Base-by-base conservation (phyloP, 1,140 invertebrate species). In the Lordiphosa stackelbergi region DNA sequence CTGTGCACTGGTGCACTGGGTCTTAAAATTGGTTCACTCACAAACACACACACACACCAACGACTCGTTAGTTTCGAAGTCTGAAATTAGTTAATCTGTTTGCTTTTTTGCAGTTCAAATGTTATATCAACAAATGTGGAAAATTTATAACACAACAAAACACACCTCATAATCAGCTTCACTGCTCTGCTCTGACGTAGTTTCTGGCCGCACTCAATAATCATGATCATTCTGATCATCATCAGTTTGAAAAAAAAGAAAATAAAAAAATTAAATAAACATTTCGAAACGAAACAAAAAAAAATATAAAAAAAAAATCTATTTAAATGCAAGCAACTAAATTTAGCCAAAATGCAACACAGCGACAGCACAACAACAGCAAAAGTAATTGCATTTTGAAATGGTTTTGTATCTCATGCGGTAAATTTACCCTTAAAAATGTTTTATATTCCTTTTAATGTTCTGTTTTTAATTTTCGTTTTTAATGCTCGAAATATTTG, bases 371-470 rank as follows among this genome's bases (percentile, higher is more conserved):
- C 19, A 19, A 19, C 19, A 19, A 69, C 69, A 57, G 52, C 64
- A 59, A 45, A 73, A 69, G 69, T 62, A 69, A 77, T 70, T 81
- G 71, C 71, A 79, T 73, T 73, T 73, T 73, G 60, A 65, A 78
- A 64, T 69, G 47, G 45, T 53, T 49, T 58, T 59, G 40, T 40
- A 62, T 42, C 37, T 38, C 49, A 79, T 69, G 60, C 60, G 57
- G 66, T 69, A 68, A 75, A 81, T 75, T 79, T 79, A 79, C 75
- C 75, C 81, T 83, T 71, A 64, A 81, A 77, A 78, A 73, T 52
- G 66, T 71, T 71, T 62, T 41, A 62, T 72, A 63, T 74, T 49
- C 48, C 5, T 46, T 63, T 47, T 51, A 19, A 13, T 42, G 22
- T 3, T n/a, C n/a, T n/a, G 22, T 57, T 63, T 58, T 64, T 52